These are phyloP conservation scores for Turritopsis dohrnii DNA, from an alignment of 30 jellyfish, hydroid and myxozoan genomes.

Conservation along the genomic window DNA sequence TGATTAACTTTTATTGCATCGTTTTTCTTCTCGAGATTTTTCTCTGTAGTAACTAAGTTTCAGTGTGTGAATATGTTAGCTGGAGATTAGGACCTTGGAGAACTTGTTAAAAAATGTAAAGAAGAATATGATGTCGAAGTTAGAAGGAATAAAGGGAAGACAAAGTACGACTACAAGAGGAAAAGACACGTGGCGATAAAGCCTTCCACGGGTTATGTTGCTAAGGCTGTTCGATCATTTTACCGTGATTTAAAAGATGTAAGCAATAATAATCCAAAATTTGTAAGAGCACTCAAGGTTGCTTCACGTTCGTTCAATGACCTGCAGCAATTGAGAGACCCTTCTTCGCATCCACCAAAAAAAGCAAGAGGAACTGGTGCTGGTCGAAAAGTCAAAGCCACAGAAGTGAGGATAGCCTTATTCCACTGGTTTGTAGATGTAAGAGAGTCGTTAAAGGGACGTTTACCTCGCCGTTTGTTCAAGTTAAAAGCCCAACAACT, in stretches of 20 bases:
- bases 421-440: too few species aligned
- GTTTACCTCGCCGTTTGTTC: constrained; percentile 38
- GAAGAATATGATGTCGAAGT: constrained; percentile 1
- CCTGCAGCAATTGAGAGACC: constrained; percentile 1
- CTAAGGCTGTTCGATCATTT: constrained; percentile 10
- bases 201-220: background rate
- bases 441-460: constrained; percentile 41
- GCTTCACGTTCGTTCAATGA: background rate
- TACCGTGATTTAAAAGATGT: background rate
- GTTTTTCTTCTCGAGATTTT: constrained; percentile 3
- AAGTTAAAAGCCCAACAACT: constrained; percentile 34
- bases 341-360: too few species aligned
- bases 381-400: constrained; percentile 33
- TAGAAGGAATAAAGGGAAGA: background rate
- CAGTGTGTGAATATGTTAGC: background rate
- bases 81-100: constrained; percentile 4
- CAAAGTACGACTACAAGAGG: background rate
- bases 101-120: background rate
- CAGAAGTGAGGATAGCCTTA: constrained; percentile 43
- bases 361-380: constrained; percentile 15
- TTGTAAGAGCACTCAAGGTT: constrained; percentile 3
- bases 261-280: too few species aligned
- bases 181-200: too few species aligned
- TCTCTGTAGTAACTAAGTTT: background rate
- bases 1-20: constrained; percentile 9